Conservation (phyloP, 2,797 vertebrate species). For the Poecile montanus region DNA sequence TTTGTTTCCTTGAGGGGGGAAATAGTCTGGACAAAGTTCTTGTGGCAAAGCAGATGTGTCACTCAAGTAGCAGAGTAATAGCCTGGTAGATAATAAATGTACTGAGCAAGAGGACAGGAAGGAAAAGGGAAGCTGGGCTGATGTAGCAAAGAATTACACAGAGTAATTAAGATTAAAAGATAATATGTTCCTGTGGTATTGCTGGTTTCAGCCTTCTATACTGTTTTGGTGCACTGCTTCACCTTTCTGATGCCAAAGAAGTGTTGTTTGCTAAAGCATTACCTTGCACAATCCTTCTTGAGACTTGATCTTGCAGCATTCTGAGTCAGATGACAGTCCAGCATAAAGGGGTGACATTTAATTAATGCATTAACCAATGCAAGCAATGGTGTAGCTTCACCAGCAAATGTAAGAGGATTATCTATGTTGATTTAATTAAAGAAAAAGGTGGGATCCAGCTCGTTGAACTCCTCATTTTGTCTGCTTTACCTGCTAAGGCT, state of each 20-base stretch:
- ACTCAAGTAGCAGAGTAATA: neutral
- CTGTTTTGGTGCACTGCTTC: neutral
- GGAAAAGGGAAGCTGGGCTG: neutral
- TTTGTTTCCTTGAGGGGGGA: neutral
- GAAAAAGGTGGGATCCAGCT: constrained; percentile 13
- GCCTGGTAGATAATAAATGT: neutral
- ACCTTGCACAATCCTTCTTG: neutral
- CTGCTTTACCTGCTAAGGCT: neutral
- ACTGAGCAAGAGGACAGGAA: neutral
- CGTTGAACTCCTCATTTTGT: neutral
- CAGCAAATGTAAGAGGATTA: constrained; percentile 20
- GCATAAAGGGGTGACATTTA: neutral
- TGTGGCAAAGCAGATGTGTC: neutral
- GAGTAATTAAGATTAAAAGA: neutral
- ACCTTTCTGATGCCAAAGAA: neutral
- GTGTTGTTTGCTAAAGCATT: neutral
- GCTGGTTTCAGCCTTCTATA: neutral
- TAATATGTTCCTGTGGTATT: neutral
- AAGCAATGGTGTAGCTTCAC: neutral
- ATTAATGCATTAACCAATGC: neutral
- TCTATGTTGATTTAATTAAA: constrained; percentile 34
- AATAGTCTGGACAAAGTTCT: neutral
- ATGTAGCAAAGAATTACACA: neutral
- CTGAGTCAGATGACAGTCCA: neutral
- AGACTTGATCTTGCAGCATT: neutral